Conservation (phyloP, 2,888 invertebrate genomes). For the Plemyria rubiginata region DNA sequence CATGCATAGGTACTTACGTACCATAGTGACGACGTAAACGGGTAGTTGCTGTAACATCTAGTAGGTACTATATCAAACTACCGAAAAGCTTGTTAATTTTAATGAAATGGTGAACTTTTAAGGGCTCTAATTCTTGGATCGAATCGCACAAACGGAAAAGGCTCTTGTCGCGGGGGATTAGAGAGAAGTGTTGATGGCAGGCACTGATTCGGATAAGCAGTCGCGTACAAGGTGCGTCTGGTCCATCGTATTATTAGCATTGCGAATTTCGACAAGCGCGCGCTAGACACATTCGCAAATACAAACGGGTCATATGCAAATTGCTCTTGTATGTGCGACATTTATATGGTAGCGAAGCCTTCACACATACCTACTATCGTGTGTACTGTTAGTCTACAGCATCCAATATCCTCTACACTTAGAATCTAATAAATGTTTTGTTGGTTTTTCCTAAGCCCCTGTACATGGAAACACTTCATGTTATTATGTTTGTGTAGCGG, state of each 20-base stretch:
- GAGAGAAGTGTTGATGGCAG: slow-evolving; percentile 53
- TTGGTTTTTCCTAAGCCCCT: slow-evolving; percentile 37
- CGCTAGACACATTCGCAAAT: slow-evolving; percentile 72
- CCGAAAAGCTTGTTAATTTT: slow-evolving; percentile 1
- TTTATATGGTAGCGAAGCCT: slow-evolving; percentile 57
- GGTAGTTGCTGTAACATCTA: not conserved
- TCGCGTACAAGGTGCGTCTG: slow-evolving; percentile 71
- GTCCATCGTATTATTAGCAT: slow-evolving; percentile 79
- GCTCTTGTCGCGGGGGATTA: slow-evolving; percentile 52
- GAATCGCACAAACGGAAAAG: slow-evolving; percentile 52
- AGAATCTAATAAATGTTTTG: slow-evolving; percentile 37
- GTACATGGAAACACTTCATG: slow-evolving; percentile 45
- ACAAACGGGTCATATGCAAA: slow-evolving; percentile 74
- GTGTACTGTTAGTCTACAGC: slow-evolving; percentile 31
- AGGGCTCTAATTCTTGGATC: slow-evolving; percentile 49
- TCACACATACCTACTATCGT: slow-evolving; percentile 28
- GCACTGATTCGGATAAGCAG: slow-evolving; percentile 59
- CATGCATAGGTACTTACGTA: too few relatives aligned
- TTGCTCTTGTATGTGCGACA: slow-evolving; percentile 60
- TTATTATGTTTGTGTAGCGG: slow-evolving; percentile 61
- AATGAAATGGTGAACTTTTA: not conserved
- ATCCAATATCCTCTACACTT: slow-evolving; percentile 34
- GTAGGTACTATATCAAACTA: not conserved
- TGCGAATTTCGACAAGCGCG: slow-evolving; percentile 77
- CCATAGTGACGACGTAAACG: slow-evolving; percentile 18